Conservation (phyloP, 2,888 invertebrate genomes). For the Eudemis profundana region DNA sequence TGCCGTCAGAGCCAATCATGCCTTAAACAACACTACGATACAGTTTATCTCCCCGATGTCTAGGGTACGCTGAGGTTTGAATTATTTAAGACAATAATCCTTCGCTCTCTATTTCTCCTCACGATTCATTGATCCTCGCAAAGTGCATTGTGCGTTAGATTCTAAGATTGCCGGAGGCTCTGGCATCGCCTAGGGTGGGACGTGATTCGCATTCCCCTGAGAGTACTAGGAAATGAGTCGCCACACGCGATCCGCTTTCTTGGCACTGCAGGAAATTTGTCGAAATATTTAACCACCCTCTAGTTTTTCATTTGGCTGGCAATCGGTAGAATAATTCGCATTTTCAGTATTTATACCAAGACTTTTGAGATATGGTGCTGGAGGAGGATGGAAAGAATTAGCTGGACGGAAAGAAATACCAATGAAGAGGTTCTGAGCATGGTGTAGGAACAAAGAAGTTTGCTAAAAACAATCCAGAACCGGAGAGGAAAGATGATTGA, state of each 20-base stretch:
- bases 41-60: too few species aligned
- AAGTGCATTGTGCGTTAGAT: constrained; percentile 42
- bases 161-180: constrained; percentile 58
- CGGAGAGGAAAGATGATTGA: too few species aligned
- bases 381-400: too few species aligned
- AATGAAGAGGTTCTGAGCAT: too few species aligned
- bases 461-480: too few species aligned
- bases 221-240: constrained; percentile 57
- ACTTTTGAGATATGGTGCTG: too few species aligned
- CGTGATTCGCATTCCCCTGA: constrained; percentile 67
- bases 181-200: constrained; percentile 58
- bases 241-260: constrained; percentile 52
- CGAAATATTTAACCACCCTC: constrained; percentile 62
- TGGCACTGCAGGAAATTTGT: constrained; percentile 57
- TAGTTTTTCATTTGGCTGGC: constrained; percentile 60
- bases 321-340: constrained; percentile 49
- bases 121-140: constrained; percentile 42
- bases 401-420: too few species aligned
- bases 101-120: constrained; percentile 26
- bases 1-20: too few species aligned
- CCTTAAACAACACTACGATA: too few species aligned
- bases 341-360: constrained; percentile 45
- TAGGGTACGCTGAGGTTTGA: neutral
- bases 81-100: constrained; percentile 29
- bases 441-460: too few species aligned